Percentiles rank a stretch among this genome's conserved stretches.
Evolutionary conservation across 1,140 invertebrate genomes (phyloP).

Genomic region (Platorchestia sp.): DNA sequence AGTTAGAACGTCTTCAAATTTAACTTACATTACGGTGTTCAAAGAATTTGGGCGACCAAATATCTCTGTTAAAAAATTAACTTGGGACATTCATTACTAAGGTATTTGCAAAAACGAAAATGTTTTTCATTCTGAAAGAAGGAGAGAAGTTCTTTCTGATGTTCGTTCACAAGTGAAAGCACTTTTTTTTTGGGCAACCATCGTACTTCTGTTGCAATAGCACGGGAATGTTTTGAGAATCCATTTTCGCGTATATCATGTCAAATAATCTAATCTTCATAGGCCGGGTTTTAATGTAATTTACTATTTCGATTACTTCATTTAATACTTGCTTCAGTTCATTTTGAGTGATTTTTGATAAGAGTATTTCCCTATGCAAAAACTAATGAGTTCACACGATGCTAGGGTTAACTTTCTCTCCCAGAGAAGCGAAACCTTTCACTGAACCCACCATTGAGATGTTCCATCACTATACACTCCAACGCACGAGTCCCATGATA

Average conservation of each 20-base stretch:
- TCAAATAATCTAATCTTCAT: neutral
- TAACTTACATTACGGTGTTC: neutral
- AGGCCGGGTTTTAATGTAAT: neutral
- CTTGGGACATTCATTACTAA: neutral
- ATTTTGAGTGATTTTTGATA: slow-evolving; percentile 25
- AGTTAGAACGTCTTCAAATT: neutral
- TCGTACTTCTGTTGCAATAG: slow-evolving; percentile 18
- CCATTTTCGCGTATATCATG: neutral
- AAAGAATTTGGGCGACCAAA: neutral
- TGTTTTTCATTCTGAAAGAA: neutral
- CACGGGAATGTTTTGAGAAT: neutral
- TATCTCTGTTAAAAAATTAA: neutral
- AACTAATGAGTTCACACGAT: neutral
- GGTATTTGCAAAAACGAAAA: neutral
- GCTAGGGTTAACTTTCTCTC: neutral
- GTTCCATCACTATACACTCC: slow-evolving; percentile 56
- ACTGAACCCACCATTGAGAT: slow-evolving; percentile 51
- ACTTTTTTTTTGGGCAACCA: slow-evolving; percentile 4
- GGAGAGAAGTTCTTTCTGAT: neutral
- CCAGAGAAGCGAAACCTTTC: slow-evolving; percentile 38
- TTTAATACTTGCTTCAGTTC: slow-evolving; percentile 57
- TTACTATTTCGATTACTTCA: slow-evolving; percentile 58
- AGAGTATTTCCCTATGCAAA: neutral
- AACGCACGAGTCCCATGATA: slow-evolving; percentile 43
- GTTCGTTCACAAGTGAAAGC: slow-evolving; percentile 15